These are phyloP conservation scores for Megalonaias nervosa DNA, from an alignment of 1,140 invertebrate species.

Conservation along the genomic window DNA sequence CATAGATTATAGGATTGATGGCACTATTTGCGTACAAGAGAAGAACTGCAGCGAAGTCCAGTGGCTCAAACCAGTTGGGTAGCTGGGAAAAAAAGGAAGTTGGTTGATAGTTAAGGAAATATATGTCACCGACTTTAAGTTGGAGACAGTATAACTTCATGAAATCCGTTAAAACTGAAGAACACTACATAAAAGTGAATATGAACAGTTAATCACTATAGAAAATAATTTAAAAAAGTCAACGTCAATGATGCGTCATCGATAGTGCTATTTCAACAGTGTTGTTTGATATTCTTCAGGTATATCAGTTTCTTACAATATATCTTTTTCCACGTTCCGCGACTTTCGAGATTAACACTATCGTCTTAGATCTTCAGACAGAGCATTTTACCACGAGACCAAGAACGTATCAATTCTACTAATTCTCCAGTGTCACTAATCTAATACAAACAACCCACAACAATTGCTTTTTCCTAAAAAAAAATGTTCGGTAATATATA, in stretches of 20 bases:
- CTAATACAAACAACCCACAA: too few relatives aligned
- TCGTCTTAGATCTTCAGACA: too few relatives aligned
- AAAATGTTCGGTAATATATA: too few relatives aligned
- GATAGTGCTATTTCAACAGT: background rate
- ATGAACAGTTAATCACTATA: background rate
- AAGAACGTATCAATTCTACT: too few relatives aligned
- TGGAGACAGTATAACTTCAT: background rate
- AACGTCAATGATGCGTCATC: background rate
- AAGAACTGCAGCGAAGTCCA: conserved; percentile 71
- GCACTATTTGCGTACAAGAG: conserved; percentile 74
- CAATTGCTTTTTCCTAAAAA: too few relatives aligned
- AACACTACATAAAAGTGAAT: background rate
- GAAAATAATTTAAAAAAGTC: background rate
- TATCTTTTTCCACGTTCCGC: too few relatives aligned
- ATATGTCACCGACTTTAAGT: background rate
- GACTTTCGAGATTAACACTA: too few relatives aligned
- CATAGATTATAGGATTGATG: conserved; percentile 74
- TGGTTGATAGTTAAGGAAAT: background rate
- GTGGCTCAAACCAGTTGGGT: conserved; percentile 70
- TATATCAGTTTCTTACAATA: too few relatives aligned
- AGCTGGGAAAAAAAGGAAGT: conserved; percentile 58
- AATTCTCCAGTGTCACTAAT: too few relatives aligned
- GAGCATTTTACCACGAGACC: too few relatives aligned
- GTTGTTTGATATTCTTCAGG: too few relatives aligned
- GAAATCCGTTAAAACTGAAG: background rate